A percentile compares a stretch with the other conserved stretches of the same genome.
phyloP scores from a whole-genome alignment of 1,140 invertebrate species.

The Neodiprion lecontei region DNA sequence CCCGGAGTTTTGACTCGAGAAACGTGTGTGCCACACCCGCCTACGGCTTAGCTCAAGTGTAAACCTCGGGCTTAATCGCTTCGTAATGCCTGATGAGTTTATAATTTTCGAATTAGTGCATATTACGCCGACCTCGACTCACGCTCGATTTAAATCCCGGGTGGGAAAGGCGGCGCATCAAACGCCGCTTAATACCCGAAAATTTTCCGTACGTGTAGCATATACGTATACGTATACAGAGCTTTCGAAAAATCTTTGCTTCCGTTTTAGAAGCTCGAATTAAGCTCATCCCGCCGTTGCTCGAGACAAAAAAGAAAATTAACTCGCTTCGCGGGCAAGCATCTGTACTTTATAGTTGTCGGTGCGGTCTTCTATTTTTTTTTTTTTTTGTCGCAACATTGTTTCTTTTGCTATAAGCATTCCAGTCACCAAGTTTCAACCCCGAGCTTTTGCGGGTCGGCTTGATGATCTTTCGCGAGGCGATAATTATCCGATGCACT shows the following conservation, averaged over 20 bases:
- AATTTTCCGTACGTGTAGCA: no score
- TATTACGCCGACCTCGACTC: constrained; percentile 27
- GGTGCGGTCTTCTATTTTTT: constrained; percentile 15
- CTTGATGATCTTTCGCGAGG: no score
- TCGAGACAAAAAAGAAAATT: constrained; percentile 19
- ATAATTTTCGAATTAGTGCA: constrained; percentile 36
- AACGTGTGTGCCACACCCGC: constrained; percentile 42
- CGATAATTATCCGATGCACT: no score
- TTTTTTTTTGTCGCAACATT: background rate
- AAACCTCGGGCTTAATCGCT: constrained; percentile 47
- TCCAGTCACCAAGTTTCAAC: constrained; percentile 22
- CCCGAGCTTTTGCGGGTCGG: constrained; percentile 23
- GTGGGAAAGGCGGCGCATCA: background rate
- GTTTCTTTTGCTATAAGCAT: no score
- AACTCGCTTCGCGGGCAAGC: constrained; percentile 17
- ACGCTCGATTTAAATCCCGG: constrained; percentile 33
- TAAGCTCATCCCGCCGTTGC: no score
- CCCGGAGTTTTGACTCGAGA: constrained; percentile 25
- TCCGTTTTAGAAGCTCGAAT: no score
- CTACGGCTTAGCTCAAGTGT: constrained; percentile 39
- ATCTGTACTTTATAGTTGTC: constrained; percentile 24
- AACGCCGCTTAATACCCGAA: no score
- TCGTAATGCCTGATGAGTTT: constrained; percentile 47
- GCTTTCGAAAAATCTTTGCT: no score
- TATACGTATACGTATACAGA: no score